Conservation (phyloP, 1,140 invertebrate species). For the Papilio dardanus region DNA sequence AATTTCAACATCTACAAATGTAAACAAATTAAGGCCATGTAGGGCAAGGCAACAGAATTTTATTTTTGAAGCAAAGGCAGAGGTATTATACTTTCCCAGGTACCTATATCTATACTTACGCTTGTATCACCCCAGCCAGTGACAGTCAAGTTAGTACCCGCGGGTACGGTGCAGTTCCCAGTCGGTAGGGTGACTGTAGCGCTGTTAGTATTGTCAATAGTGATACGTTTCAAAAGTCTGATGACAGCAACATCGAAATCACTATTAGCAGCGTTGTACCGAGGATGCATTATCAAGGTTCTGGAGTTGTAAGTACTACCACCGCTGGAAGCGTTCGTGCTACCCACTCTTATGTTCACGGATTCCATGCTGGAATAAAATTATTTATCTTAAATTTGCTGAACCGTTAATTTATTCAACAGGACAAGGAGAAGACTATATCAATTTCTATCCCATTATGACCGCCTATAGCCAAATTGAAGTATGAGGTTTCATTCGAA, state of each 20-base stretch:
- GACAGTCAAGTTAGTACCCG: conserved; percentile 54
- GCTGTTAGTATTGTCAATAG: conserved; percentile 51
- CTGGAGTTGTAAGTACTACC: conserved; percentile 47
- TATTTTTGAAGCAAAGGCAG: no score
- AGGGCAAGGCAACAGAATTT: no score
- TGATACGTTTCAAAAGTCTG: conserved; percentile 44
- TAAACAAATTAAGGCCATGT: no score
- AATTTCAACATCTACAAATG: no score
- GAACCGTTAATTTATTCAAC: no score
- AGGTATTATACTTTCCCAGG: no score
- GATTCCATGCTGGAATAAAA: conserved; percentile 51
- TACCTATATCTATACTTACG: no score
- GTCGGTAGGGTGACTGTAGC: conserved; percentile 45
- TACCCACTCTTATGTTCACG: conserved; percentile 57
- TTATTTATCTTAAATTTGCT: not conserved
- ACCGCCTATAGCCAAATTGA: no score
- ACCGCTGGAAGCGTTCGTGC: conserved; percentile 49
- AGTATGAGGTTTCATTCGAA: no score
- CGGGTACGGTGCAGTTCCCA: conserved; percentile 38
- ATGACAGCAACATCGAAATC: conserved; percentile 64
- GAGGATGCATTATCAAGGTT: conserved; percentile 55
- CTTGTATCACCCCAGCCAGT: conserved; percentile 71
- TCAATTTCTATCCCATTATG: no score
- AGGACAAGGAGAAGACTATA: no score
- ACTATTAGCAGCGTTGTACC: conserved; percentile 54